These are phyloP conservation scores for Aricia artaxerxes DNA, from an alignment of 2,888 invertebrate species.

Conservation along the genomic window DNA sequence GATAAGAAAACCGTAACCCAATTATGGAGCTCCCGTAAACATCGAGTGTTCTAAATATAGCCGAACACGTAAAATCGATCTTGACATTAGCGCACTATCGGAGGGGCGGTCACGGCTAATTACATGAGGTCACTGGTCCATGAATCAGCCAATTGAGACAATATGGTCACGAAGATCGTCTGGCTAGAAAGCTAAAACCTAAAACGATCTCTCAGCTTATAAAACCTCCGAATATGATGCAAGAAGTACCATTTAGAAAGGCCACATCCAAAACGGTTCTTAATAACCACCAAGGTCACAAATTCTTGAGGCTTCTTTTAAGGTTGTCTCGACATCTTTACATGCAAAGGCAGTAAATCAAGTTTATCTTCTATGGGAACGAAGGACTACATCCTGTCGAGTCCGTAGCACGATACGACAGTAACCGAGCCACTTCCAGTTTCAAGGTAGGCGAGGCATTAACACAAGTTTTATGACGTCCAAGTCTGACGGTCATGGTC, in stretches of 20 bases:
- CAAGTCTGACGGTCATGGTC: slow-evolving; percentile 10
- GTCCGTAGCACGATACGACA: not conserved
- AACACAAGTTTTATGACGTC: slow-evolving; percentile 9
- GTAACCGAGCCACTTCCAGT: slow-evolving; percentile 3
- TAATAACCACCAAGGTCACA: not conserved
- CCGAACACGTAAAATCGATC: slow-evolving; percentile 29
- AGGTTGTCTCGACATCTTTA: not conserved
- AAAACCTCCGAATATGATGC: not conserved
- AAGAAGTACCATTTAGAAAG: not conserved
- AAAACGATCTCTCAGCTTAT: not conserved
- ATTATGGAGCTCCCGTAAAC: not conserved
- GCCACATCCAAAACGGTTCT: not conserved
- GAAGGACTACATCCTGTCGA: not conserved
- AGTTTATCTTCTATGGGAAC: not conserved
- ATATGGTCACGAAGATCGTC: slow-evolving; percentile 5
- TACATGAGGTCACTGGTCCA: slow-evolving; percentile 35
- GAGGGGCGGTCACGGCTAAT: slow-evolving; percentile 28
- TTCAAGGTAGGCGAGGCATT: slow-evolving; percentile 26
- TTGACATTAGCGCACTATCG: slow-evolving; percentile 34
- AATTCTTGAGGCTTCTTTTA: not conserved
- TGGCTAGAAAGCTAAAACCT: not conserved
- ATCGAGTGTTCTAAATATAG: slow-evolving; percentile 21
- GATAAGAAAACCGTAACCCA: not conserved
- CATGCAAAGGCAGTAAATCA: not conserved
- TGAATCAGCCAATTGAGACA: slow-evolving; percentile 27